Evolutionary conservation across 2,888 invertebrate genomes (phyloP).

Genomic region (Cremastinae sp.): DNA sequence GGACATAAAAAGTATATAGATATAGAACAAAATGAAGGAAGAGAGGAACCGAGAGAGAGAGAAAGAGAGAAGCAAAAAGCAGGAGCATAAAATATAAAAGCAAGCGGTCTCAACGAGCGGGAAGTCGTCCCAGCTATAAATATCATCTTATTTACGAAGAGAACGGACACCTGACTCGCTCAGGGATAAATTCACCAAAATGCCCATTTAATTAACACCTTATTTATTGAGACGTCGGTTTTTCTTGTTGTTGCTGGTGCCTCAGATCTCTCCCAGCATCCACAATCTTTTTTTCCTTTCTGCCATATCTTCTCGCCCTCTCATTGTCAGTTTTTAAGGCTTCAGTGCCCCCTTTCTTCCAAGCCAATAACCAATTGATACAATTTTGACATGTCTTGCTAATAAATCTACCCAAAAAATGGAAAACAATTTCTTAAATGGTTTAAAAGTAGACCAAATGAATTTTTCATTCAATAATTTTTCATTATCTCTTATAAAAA

Average conservation of each 20-base stretch:
- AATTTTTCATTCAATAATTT: no score
- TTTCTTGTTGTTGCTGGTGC: constrained; percentile 41
- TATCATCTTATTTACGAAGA: constrained; percentile 77
- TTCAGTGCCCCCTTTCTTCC: no score
- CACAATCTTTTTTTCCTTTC: constrained; percentile 24
- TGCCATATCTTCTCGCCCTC: not conserved
- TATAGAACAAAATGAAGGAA: constrained; percentile 43
- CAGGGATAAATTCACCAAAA: constrained; percentile 78
- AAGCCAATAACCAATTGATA: no score
- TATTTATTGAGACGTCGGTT: constrained; percentile 79
- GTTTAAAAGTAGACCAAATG: no score
- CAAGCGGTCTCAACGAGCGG: constrained; percentile 54
- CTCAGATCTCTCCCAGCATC: constrained; percentile 48
- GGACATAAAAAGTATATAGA: constrained; percentile 6
- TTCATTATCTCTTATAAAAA: no score
- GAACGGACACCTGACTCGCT: constrained; percentile 63
- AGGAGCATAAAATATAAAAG: constrained; percentile 63
- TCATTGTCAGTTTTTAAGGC: not conserved
- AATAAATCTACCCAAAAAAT: no score
- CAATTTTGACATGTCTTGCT: no score
- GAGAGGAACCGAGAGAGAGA: constrained; percentile 33
- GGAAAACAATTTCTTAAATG: no score
- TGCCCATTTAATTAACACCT: constrained; percentile 80
- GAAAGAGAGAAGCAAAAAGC: constrained; percentile 10
- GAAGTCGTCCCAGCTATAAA: constrained; percentile 74